A percentile compares a stretch with the other conserved stretches of the same genome.
Evolutionary conservation across 2,888 invertebrate genomes (phyloP).

Genomic region (Lasioglossum marginatum): DNA sequence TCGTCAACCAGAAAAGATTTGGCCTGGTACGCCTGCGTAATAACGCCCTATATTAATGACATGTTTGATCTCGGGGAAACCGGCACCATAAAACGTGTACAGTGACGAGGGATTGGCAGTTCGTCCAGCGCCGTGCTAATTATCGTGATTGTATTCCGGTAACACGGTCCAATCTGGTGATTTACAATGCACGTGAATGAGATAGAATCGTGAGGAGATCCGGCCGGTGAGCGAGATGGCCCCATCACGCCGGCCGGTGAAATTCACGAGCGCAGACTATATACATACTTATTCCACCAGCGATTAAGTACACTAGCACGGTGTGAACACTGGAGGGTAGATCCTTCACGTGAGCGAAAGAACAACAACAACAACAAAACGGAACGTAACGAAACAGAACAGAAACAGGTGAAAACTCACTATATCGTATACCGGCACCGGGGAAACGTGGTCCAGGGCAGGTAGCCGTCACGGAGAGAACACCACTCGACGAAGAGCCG

Average conservation of each 20-base stretch:
- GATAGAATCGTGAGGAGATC: not conserved
- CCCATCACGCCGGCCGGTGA: slow-evolving; percentile 5
- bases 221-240: slow-evolving; percentile 11
- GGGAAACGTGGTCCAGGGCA: slow-evolving; percentile 49
- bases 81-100: not conserved
- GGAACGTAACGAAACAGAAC: not conserved
- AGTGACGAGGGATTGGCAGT: slow-evolving; percentile 6
- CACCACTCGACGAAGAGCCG: slow-evolving; percentile 54
- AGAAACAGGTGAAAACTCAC: slow-evolving; percentile 36
- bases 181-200: not conserved
- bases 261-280: not conserved
- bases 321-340: slow-evolving; percentile 12
- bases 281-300: not conserved
- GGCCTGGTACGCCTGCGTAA: not conserved
- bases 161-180: not conserved
- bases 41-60: not conserved
- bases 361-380: not conserved
- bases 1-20: not conserved
- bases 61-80: not conserved
- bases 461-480: slow-evolving; percentile 49
- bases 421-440: slow-evolving; percentile 48
- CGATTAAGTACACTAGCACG: not conserved
- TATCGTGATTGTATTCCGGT: not conserved
- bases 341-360: not conserved
- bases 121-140: slow-evolving; percentile 17